A percentile compares a stretch with the other conserved stretches of the same genome.
These are phyloP conservation scores for Mormoops blainvillei DNA, from an alignment of 2,113 vertebrate species.

Conservation along the genomic window DNA sequence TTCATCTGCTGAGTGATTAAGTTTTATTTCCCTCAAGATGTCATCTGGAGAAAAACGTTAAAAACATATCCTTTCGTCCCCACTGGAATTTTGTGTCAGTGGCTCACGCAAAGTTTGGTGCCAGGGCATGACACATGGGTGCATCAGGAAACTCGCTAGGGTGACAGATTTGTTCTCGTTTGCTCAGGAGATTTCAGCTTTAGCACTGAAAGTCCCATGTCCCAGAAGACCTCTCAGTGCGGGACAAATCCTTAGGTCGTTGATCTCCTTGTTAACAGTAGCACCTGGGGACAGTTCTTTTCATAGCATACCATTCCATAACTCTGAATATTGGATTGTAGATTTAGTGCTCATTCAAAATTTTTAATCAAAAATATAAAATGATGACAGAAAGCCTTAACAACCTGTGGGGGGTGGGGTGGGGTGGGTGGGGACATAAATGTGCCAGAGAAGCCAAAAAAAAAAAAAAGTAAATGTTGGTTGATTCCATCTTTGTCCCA, in stretches of 20 bases:
- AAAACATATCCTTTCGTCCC: not conserved
- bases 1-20: not conserved
- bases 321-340: not conserved
- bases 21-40: constrained; percentile 11
- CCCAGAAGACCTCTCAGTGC: not conserved
- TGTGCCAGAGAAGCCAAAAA: not conserved
- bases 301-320: not conserved
- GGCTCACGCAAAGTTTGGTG: not conserved
- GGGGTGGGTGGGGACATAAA: too few species aligned
- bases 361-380: constrained; percentile 17
- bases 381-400: not conserved
- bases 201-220: not conserved
- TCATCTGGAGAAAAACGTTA: not conserved
- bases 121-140: not conserved
- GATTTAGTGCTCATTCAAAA: not conserved
- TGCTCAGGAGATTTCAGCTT: not conserved
- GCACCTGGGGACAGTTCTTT: not conserved
- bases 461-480: not conserved
- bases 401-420: too few species aligned
- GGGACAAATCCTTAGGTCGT: not conserved
- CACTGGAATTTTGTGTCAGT: not conserved
- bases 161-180: not conserved
- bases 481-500: not conserved
- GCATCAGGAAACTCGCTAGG: not conserved
- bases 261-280: not conserved